These are phyloP conservation scores for Nasonia vitripennis DNA, from an alignment of 1,140 invertebrate species.

Conservation along the genomic window DNA sequence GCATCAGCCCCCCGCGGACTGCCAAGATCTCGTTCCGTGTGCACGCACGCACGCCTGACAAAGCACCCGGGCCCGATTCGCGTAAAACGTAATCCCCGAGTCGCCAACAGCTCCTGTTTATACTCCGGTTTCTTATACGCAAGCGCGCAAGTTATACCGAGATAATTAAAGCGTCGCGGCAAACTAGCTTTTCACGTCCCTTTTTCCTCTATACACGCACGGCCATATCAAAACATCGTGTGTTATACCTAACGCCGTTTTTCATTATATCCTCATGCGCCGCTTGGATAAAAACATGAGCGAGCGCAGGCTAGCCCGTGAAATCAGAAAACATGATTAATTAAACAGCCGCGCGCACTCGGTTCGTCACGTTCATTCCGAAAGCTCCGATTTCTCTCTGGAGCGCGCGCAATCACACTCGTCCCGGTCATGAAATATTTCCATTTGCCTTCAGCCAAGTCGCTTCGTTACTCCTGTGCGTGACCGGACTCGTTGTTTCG, in stretches of 20 bases:
- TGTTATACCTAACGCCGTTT: neutral
- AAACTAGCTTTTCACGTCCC: neutral
- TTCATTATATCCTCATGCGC: neutral
- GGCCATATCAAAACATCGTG: neutral
- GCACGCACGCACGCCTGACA: conserved; percentile 1
- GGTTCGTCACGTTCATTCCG: neutral
- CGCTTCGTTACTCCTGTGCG: conserved; percentile 45
- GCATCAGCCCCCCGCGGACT: neutral
- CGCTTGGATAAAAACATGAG: neutral
- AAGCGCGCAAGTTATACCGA: too few species aligned
- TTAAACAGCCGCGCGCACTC: neutral
- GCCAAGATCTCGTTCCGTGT: neutral
- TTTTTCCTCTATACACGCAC: too few species aligned
- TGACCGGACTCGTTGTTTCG: conserved; percentile 42
- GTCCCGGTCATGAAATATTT: conserved; percentile 59
- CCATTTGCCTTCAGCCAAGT: conserved; percentile 54
- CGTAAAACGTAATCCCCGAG: neutral
- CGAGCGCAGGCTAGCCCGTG: neutral
- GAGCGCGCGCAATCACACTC: conserved; percentile 46
- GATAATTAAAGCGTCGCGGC: neutral
- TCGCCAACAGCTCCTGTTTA: neutral
- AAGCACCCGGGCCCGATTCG: neutral
- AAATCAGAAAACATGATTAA: neutral
- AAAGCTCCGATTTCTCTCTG: neutral
- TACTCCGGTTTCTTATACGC: neutral